phyloP scores from a whole-genome alignment of 2,888 invertebrate genomes.

The Macroteleia sp. region DNA sequence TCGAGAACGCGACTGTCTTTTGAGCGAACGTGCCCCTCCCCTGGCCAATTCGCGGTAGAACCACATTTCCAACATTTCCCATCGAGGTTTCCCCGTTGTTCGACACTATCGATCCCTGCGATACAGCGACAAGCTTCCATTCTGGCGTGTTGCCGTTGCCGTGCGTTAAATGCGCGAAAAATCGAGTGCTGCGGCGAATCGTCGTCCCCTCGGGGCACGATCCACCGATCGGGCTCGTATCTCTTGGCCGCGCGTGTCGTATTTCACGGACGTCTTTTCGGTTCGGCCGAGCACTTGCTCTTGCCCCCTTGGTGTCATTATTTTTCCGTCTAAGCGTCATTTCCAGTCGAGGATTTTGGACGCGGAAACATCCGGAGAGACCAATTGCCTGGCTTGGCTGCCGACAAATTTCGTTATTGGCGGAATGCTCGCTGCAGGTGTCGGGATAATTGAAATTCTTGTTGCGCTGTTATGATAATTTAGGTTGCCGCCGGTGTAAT shows the following conservation, averaged over 20 bases:
- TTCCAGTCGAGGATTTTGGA: conserved; percentile 12
- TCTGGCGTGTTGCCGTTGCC: conserved; percentile 39
- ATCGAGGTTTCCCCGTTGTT: conserved; percentile 54
- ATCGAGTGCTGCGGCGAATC: conserved; percentile 31
- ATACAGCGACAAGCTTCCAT: conserved; percentile 23
- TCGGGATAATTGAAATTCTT: conserved; percentile 50
- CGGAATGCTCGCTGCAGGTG: conserved; percentile 27
- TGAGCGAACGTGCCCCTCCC: background rate
- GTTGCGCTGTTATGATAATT: conserved; percentile 54
- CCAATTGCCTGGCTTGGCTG: conserved; percentile 13
- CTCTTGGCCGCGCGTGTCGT: conserved; percentile 40
- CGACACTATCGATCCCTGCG: conserved; percentile 57
- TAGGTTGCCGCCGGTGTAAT: conserved; percentile 27
- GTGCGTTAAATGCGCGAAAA: conserved; percentile 59
- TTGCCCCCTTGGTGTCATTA: conserved; percentile 23
- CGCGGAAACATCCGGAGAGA: conserved; percentile 3
- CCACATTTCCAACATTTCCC: conserved; percentile 54
- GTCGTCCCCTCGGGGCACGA: conserved; percentile 24
- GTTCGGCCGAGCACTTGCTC: conserved; percentile 22
- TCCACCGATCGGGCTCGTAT: conserved; percentile 38
- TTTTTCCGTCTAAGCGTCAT: conserved; percentile 27
- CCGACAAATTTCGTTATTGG: conserved; percentile 24
- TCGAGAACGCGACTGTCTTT: background rate
- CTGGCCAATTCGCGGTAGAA: conserved; percentile 10
- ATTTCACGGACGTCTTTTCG: conserved; percentile 42